These are phyloP conservation scores for Apostichopus californicus DNA, from an alignment of 35 echinoderm and acorn worm species.

Conservation along the genomic window DNA sequence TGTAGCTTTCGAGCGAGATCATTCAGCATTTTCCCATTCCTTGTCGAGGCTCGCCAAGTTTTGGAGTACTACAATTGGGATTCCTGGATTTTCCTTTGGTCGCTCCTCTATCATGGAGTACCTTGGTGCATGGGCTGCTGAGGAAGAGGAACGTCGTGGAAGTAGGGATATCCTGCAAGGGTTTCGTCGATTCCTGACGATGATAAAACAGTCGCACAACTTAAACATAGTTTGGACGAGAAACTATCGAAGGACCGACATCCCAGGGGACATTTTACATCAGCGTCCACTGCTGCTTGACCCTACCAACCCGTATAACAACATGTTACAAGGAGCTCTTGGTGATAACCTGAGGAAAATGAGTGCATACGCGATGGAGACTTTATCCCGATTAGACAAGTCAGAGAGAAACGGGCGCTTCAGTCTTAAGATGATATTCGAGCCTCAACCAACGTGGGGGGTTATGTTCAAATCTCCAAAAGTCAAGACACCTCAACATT, in stretches of 20 bases:
- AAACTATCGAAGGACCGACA: conserved; percentile 3
- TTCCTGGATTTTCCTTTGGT: background rate
- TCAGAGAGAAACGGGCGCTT: background rate
- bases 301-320: conserved; percentile 54
- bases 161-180: conserved; percentile 15
- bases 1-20: no score
- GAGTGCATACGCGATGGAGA: conserved; percentile 2
- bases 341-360: background rate
- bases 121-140: conserved; percentile 28
- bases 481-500: conserved; percentile 13
- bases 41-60: no score
- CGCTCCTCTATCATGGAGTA: conserved; percentile 53
- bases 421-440: background rate
- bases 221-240: conserved; percentile 24
- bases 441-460: conserved; percentile 2
- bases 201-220: background rate
- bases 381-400: background rate
- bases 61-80: conserved; percentile 10
- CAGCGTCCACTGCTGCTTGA: conserved; percentile 27
- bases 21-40: no score
- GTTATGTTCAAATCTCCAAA: background rate
- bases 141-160: background rate
- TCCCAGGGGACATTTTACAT: background rate
- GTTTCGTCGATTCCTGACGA: conserved; percentile 30
- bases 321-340: background rate